Base-by-base conservation (phyloP, 2,797 vertebrate genomes). In the Danio albolineatus region DNA sequence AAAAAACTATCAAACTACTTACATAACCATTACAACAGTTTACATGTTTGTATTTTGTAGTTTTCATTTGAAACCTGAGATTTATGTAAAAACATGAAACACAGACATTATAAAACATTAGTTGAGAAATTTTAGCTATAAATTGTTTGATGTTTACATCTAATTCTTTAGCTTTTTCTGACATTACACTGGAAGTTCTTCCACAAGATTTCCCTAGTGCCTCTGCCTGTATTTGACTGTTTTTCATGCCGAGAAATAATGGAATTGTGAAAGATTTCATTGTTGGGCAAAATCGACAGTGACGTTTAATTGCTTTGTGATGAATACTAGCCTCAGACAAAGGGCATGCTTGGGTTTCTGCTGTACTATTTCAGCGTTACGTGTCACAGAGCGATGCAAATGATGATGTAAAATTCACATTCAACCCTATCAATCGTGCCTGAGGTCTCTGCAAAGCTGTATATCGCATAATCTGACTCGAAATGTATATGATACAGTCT, bases 231-330 rank as follows among this genome's bases (percentile, higher is more conserved):
- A 36, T 48, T 48, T n/a, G 21, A 67, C 13, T 49, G 5, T n/a
- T 49, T 67, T 67, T 48, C 12, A 17, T 6, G 13, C 8, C 10
- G 44, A n/a, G 54, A 49, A 36, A 67, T 49, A 36, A 67, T 49
- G 21, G 46, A 67, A 67, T 67, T 67, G 46, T 49, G 10, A 67
- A 49, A 67, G 5, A 67, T 36, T 49, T 67, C 12, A 36, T 36
- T 67, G 5, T 67, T 28, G 44, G 64, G 21, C 43, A 67, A 49
- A 48, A 67, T 67, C 21, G 9, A n/a, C 46, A 36, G 13, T 51
- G 65, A 28, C 21, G 5, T 28, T 38, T 49, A 51, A 49, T 38
- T 67, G 46, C 65, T 5, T 36, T 67, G 21, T 67, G 65, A 67
- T 36, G 14, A 67, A 51, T 67, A n/a, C 43, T 16, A 48, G 64